phyloP scores from a whole-genome alignment of 1,140 invertebrate species.

The Trichoplusia ni region DNA sequence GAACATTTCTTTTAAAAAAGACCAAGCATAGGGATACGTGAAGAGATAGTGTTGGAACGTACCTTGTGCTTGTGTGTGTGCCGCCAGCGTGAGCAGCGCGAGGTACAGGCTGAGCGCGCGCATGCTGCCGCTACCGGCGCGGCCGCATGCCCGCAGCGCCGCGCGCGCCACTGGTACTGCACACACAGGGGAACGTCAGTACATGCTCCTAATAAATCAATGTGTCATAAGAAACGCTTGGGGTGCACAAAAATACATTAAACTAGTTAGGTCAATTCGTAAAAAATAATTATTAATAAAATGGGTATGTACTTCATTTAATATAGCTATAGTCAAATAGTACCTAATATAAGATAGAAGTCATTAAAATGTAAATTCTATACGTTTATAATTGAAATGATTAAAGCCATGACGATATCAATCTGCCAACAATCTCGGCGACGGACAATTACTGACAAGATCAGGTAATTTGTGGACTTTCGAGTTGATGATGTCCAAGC shows the following conservation, averaged over 20 bases:
- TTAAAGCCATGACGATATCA: background rate
- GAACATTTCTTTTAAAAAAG: no score
- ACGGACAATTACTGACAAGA: slow-evolving; percentile 8
- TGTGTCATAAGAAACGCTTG: no score
- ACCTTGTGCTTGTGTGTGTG: slow-evolving; percentile 51
- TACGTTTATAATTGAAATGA: background rate
- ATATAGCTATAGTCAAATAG: no score
- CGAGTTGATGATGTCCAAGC: slow-evolving; percentile 5
- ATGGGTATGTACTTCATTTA: no score
- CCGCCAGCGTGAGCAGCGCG: slow-evolving; percentile 51
- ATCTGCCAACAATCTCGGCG: background rate
- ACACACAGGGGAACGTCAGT: background rate
- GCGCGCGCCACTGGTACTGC: slow-evolving; percentile 22
- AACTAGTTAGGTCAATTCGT: no score
- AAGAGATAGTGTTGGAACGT: background rate
- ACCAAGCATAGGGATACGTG: no score
- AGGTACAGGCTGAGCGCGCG: slow-evolving; percentile 48
- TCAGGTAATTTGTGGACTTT: background rate
- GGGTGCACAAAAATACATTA: no score
- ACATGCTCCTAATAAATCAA: no score
- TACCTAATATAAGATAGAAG: no score
- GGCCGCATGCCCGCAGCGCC: slow-evolving; percentile 32
- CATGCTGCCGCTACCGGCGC: slow-evolving; percentile 62
- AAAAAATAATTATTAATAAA: no score
- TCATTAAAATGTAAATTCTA: no score